A percentile compares a stretch with the other conserved stretches of the same genome.
Evolutionary conservation across 1,140 invertebrate genomes (phyloP).

Genomic region (Solenopsis invicta): DNA sequence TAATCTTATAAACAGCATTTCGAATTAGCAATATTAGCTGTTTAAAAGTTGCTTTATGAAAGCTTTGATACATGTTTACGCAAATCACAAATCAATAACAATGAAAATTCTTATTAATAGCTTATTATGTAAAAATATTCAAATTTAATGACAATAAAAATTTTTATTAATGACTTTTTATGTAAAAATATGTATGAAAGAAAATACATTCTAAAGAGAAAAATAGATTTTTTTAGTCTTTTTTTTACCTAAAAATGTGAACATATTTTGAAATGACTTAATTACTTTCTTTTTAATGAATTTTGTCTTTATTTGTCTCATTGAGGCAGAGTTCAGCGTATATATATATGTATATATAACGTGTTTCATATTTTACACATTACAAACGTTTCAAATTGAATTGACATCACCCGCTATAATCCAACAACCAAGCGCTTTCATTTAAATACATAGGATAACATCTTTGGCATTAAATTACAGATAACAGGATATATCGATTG

Average conservation of each 20-base stretch:
- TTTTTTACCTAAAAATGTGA: background rate
- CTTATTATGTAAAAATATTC: background rate
- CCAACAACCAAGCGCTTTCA: conserved; percentile 39
- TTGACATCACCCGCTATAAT: conserved; percentile 24
- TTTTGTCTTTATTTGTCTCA: conserved; percentile 26
- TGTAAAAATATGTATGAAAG: background rate
- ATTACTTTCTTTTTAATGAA: conserved; percentile 24
- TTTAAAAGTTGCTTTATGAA: conserved; percentile 5
- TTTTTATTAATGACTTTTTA: background rate
- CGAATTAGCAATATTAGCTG: background rate
- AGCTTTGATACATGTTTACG: conserved; percentile 20
- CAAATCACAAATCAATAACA: background rate
- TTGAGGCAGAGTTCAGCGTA: conserved; percentile 53
- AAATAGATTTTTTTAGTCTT: conserved; percentile 7
- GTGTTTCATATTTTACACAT: conserved; percentile 46
- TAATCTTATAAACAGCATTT: background rate
- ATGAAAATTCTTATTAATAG: background rate
- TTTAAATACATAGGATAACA: conserved; percentile 31
- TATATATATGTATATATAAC: conserved; percentile 12
- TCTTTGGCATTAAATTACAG: conserved; percentile 48
- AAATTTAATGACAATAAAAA: background rate
- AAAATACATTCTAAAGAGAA: conserved; percentile 15
- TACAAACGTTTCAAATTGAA: conserved; percentile 32
- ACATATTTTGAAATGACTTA: conserved; percentile 12
- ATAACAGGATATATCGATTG: conserved; percentile 51